Evolutionary conservation across 2,888 invertebrate genomes (phyloP), one percentile per base, ranked within the genome.

Genomic region (Torymus auratus): DNA sequence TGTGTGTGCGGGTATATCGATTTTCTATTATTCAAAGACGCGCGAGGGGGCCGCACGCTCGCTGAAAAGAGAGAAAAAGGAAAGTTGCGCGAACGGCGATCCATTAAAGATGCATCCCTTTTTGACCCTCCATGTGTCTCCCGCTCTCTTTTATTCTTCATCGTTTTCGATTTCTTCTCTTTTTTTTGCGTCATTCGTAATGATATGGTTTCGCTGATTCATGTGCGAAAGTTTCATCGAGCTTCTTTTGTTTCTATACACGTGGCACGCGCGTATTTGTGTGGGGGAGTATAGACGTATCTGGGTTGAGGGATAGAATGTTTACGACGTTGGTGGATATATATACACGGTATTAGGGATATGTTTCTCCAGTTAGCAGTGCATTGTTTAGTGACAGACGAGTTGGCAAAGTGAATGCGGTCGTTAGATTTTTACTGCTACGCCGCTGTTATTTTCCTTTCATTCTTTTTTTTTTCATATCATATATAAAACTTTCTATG

Each of bases 71-170:
- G 58, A 78, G 52, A 14, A 55, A 70, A 76, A 71, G 68, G 81
- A 78, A 82, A 77, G 68, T 77, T 82, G 60, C 65, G 64, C 65
- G 14, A 41, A 7, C 41, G 41, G 7, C 41, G 55, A 72, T 77
- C 56, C 77, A 82, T 82, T 80, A 82, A 82, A 82, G 79, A 80
- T 80, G 76, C 82, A 80, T 80, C 82, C 69, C 82, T 73, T 77
- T 77, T 79, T 79, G 55, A 71, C 67, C 68, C 75, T 67, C 55
- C 13, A 55, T 58, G 14, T 28, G 41, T 41, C 17, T 58, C 58
- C 58, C 15, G n/a, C 15, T 58, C 61, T 23, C 20, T 61, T 23
- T 50, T 17, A 20, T 17, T 23, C 23, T 53, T 13, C 12, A 3
- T 60, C 7, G 60, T 23, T 61, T 60, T 72, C 69, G 13, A 50